Evolutionary conservation across 2,888 invertebrate species (phyloP).

Genomic region (Ditylenchus weischeri): DNA sequence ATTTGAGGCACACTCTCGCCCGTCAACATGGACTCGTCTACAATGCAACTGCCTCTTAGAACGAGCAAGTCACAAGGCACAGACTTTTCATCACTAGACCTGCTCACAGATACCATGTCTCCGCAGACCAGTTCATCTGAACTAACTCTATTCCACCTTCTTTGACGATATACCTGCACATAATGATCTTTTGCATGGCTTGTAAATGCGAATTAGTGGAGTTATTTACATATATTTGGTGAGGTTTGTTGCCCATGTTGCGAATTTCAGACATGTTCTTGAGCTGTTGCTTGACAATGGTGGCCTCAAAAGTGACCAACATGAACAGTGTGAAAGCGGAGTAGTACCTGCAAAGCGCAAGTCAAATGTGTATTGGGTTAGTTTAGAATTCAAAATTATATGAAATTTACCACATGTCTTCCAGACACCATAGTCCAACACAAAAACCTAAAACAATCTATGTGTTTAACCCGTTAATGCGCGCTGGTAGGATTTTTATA

Average conservation of each 20-base stretch:
- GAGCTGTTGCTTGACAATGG: slow-evolving; percentile 93
- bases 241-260: slow-evolving; percentile 98
- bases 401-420: slow-evolving; percentile 66
- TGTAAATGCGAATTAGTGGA: background rate
- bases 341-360: slow-evolving; percentile 39
- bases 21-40: slow-evolving; percentile 98
- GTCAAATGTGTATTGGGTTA: too few species aligned
- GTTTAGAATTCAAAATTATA: too few species aligned
- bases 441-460: slow-evolving; percentile 73
- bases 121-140: slow-evolving; percentile 86
- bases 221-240: slow-evolving; percentile 60
- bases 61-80: slow-evolving; percentile 88
- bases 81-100: slow-evolving; percentile 80
- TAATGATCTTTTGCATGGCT: background rate
- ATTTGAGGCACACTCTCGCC: slow-evolving; percentile 98
- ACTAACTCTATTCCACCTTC: slow-evolving; percentile 48
- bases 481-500: too few species aligned
- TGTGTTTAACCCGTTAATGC: background rate
- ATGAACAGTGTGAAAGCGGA: slow-evolving; percentile 57
- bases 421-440: slow-evolving; percentile 95
- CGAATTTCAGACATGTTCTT: slow-evolving; percentile 97
- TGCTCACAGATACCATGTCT: slow-evolving; percentile 83
- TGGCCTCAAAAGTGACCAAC: slow-evolving; percentile 77
- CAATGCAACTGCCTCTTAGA: slow-evolving; percentile 89
- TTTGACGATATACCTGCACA: slow-evolving; percentile 49